A percentile compares a stretch with the other conserved stretches of the same genome.
These are phyloP conservation scores for Australoheros scitulus DNA, from an alignment of 2,113 vertebrate genomes.

Conservation along the genomic window DNA sequence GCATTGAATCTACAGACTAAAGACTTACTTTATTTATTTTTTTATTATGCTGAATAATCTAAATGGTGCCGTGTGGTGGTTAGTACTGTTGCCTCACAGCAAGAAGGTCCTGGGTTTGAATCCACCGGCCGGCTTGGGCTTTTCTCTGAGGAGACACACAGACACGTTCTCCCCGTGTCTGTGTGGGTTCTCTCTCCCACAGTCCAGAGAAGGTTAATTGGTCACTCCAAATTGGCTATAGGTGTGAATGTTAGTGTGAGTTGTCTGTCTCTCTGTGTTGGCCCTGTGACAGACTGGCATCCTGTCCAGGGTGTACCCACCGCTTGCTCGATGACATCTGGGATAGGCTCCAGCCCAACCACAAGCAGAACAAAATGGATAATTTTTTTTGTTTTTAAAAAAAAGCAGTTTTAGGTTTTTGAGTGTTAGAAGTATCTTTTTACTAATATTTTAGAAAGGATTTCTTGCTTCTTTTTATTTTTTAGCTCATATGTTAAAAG, in stretches of 20 bases:
- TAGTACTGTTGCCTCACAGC: background rate
- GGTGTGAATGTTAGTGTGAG: background rate
- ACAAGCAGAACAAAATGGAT: background rate
- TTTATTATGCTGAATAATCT: background rate
- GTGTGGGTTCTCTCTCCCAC: background rate
- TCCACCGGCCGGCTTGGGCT: background rate
- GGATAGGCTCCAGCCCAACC: no score
- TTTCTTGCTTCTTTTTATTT: background rate
- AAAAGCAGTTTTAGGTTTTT: background rate
- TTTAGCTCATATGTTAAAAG: background rate
- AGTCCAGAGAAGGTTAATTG: background rate
- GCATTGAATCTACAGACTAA: background rate
- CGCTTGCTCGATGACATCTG: no score
- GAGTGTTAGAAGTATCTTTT: background rate
- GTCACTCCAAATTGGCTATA: background rate
- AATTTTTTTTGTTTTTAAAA: background rate
- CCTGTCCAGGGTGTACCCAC: background rate
- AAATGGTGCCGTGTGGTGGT: no score
- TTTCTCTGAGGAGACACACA: background rate
- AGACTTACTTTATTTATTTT: background rate
- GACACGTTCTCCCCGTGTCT: rapidly evolving
- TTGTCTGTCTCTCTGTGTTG: no score
- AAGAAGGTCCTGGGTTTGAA: background rate
- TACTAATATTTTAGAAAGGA: background rate
- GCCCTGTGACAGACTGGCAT: background rate